Conservation (phyloP, 1,140 invertebrate species). For the Panagrolaimus sp. region DNA sequence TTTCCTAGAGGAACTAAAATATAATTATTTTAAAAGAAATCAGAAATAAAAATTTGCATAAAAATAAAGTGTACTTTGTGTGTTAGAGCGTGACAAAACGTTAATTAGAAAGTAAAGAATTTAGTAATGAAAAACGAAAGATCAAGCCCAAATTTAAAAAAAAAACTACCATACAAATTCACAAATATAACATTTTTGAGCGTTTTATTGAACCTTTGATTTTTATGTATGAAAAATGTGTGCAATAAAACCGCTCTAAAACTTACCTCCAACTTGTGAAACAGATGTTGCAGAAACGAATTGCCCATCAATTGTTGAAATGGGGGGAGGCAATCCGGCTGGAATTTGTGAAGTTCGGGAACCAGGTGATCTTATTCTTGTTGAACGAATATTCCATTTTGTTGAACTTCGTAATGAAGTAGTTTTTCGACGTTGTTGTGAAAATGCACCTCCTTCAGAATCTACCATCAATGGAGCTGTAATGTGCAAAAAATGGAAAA, state of each 20-base stretch:
- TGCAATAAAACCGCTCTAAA: too few species aligned
- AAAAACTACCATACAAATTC: too few species aligned
- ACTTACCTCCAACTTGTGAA: conserved; percentile 11
- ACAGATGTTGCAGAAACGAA: neutral
- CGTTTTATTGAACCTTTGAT: too few species aligned
- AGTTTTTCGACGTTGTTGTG: conserved; percentile 48
- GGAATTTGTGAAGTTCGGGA: neutral
- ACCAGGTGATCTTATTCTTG: conserved; percentile 12
- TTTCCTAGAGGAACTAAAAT: neutral
- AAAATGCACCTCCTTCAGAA: conserved; percentile 29
- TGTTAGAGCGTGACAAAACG: too few species aligned
- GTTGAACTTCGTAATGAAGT: conserved; percentile 40
- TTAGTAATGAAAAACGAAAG: too few species aligned
- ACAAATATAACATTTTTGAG: too few species aligned
- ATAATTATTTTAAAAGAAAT: neutral
- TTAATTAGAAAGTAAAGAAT: too few species aligned
- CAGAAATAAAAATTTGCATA: neutral
- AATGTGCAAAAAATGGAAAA: conserved; percentile 6
- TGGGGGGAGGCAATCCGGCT: conserved; percentile 1
- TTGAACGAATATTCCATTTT: conserved; percentile 8
- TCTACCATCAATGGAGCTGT: conserved; percentile 26
- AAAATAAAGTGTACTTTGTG: too few species aligned
- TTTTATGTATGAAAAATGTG: too few species aligned
- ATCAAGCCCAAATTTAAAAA: too few species aligned
- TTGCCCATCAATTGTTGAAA: conserved; percentile 11